These are phyloP conservation scores for Mormyrops attenuatus DNA, from an alignment of 2,797 vertebrate species.

Conservation along the genomic window DNA sequence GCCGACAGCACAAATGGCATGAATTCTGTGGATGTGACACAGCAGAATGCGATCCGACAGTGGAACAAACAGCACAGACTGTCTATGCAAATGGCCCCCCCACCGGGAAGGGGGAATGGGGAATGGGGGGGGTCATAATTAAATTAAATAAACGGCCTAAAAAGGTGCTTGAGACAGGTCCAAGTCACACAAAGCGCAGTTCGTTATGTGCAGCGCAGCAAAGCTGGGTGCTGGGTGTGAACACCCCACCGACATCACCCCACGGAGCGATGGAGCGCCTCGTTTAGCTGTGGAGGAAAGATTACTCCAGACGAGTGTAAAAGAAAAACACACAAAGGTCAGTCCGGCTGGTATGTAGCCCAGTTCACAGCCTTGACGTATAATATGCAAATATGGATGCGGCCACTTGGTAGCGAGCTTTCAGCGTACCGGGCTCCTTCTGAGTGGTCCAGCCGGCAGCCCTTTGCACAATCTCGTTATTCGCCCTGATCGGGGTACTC, in stretches of 20 bases:
- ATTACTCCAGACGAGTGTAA: conserved; percentile 23
- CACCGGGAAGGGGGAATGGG: not conserved
- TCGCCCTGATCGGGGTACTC: conserved; percentile 27
- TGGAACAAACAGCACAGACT: not conserved
- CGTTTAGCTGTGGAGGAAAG: conserved; percentile 19
- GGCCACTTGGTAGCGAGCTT: conserved; percentile 44
- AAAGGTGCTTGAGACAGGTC: conserved; percentile 8
- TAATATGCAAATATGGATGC: conserved; percentile 38
- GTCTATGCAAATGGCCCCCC: not conserved
- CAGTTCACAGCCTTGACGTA: conserved; percentile 32
- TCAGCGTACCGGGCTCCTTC: conserved; percentile 40
- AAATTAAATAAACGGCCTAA: conserved; percentile 15
- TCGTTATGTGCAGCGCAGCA: not conserved
- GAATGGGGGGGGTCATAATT: not conserved
- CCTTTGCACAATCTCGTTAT: conserved; percentile 40
- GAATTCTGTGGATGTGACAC: not conserved
- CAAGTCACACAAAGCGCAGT: not conserved
- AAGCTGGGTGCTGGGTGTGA: conserved; percentile 41
- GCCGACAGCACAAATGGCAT: not conserved
- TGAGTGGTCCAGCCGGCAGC: conserved; percentile 26
- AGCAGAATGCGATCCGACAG: not conserved
- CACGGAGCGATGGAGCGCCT: conserved; percentile 16
- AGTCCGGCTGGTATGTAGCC: conserved; percentile 17
- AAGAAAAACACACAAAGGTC: conserved; percentile 2
- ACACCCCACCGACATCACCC: conserved; percentile 33